These are phyloP conservation scores for Hepsetus odoe DNA, from an alignment of 2,113 vertebrate genomes.

Conservation along the genomic window DNA sequence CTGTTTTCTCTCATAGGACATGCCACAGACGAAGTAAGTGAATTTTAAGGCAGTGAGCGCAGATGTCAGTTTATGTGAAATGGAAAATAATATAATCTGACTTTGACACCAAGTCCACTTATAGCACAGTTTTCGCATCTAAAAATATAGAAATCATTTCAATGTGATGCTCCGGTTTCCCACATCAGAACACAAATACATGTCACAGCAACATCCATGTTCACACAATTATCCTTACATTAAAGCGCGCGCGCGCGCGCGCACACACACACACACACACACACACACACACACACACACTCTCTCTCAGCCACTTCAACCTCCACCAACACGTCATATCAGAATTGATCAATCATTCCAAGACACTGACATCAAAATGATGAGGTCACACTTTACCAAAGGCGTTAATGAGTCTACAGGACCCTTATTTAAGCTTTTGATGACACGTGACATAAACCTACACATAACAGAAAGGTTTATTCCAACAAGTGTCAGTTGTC, in stretches of 20 bases:
- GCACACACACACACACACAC: slow-evolving; percentile 19
- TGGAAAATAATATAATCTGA: slow-evolving; percentile 62
- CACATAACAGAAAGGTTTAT: too few relatives aligned
- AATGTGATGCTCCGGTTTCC: slow-evolving; percentile 66
- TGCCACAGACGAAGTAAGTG: slow-evolving; percentile 84
- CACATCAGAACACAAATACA: slow-evolving; percentile 69
- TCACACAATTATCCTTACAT: slow-evolving; percentile 58
- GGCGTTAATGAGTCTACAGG: too few relatives aligned
- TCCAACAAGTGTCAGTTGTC: too few relatives aligned
- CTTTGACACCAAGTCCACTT: slow-evolving; percentile 64
- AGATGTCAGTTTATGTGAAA: slow-evolving; percentile 69
- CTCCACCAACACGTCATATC: too few relatives aligned
- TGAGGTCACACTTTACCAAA: too few relatives aligned
- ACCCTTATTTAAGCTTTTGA: too few relatives aligned
- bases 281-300: slow-evolving; percentile 23
- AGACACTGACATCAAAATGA: slow-evolving; percentile 45
- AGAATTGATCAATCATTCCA: slow-evolving; percentile 56
- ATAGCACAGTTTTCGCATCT: slow-evolving; percentile 68
- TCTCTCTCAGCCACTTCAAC: not conserved
- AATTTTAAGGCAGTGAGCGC: slow-evolving; percentile 96
- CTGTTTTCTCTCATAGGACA: slow-evolving; percentile 84
- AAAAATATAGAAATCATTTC: slow-evolving; percentile 74
- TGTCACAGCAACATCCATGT: slow-evolving; percentile 65
- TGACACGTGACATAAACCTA: too few relatives aligned
- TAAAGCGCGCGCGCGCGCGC: slow-evolving; percentile 15